These are phyloP conservation scores for Sisor rabdophorus DNA, from an alignment of 2,113 vertebrate species.

Conservation along the genomic window DNA sequence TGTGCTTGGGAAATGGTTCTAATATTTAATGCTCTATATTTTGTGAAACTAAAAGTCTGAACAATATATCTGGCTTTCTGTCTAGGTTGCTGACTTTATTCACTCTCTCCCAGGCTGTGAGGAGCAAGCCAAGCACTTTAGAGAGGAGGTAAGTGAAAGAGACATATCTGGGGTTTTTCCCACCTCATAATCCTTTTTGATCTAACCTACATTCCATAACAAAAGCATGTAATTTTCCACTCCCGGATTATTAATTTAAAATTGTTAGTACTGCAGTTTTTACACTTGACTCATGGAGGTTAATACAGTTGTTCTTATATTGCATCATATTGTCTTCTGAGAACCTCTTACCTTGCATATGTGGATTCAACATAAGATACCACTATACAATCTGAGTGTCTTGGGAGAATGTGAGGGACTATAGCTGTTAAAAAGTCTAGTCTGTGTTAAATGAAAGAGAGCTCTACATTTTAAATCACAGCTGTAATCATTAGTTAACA, in stretches of 20 bases:
- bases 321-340: not conserved
- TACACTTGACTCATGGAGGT: not conserved
- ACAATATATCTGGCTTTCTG: conserved; percentile 21
- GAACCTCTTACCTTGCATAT: conserved; percentile 10
- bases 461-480: not conserved
- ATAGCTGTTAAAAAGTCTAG: not conserved
- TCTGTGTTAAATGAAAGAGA: conserved; percentile 7
- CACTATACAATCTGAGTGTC: conserved; percentile 5
- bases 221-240: not conserved
- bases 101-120: conserved; percentile 76
- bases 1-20: not conserved
- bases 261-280: not conserved
- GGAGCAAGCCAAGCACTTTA: conserved; percentile 74
- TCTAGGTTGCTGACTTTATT: conserved; percentile 72
- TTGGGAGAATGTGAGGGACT: not conserved
- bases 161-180: conserved; percentile 1
- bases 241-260: not conserved
- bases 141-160: conserved; percentile 69
- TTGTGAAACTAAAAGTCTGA: not conserved
- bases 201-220: not conserved
- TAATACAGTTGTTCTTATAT: not conserved
- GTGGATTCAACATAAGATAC: conserved; percentile 20
- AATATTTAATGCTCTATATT: not conserved
- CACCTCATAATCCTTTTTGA: not conserved
- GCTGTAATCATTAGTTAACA: conserved; percentile 18